Evolutionary conservation across 2,797 vertebrate genomes (phyloP).

Genomic region (Galago senegalensis): DNA sequence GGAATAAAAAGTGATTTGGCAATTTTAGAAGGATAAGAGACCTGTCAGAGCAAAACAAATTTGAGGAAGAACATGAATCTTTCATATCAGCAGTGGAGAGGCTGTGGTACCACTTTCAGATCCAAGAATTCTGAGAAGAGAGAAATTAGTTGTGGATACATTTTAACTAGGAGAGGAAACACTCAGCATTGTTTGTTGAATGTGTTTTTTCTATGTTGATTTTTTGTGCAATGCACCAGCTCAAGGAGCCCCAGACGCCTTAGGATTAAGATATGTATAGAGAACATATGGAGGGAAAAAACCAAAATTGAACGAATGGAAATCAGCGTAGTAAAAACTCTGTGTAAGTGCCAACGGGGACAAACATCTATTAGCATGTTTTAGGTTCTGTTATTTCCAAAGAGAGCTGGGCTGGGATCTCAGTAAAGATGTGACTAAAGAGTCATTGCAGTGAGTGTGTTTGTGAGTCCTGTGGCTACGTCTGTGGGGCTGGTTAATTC

Average conservation of each 20-base stretch:
- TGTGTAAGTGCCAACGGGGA: not conserved
- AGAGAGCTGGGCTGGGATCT: conserved; percentile 48
- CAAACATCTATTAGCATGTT: conserved; percentile 23
- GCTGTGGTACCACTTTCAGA: not conserved
- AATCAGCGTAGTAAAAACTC: conserved; percentile 54
- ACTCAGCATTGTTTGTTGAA: conserved; percentile 53
- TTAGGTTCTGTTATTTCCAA: conserved; percentile 51
- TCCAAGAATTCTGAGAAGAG: conserved; percentile 52
- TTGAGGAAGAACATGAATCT: conserved; percentile 38
- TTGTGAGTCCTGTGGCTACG: conserved; percentile 70
- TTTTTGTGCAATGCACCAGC: conserved; percentile 40
- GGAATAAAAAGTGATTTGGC: conserved; percentile 52
- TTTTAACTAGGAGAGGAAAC: conserved; percentile 53
- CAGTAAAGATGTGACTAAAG: conserved; percentile 51
- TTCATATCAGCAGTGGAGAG: conserved; percentile 27
- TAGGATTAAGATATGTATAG: not conserved
- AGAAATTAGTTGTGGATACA: not conserved
- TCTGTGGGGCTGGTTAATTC: conserved; percentile 72
- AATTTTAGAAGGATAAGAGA: conserved; percentile 47
- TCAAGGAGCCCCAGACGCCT: not conserved
- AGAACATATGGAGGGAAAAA: conserved; percentile 8
- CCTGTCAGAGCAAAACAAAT: conserved; percentile 59
- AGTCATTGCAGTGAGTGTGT: conserved; percentile 38
- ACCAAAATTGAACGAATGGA: conserved; percentile 18
- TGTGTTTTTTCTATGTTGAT: conserved; percentile 47